Evolutionary conservation across 2,888 invertebrate species (phyloP).

Genomic region (Eupsilia transversa): DNA sequence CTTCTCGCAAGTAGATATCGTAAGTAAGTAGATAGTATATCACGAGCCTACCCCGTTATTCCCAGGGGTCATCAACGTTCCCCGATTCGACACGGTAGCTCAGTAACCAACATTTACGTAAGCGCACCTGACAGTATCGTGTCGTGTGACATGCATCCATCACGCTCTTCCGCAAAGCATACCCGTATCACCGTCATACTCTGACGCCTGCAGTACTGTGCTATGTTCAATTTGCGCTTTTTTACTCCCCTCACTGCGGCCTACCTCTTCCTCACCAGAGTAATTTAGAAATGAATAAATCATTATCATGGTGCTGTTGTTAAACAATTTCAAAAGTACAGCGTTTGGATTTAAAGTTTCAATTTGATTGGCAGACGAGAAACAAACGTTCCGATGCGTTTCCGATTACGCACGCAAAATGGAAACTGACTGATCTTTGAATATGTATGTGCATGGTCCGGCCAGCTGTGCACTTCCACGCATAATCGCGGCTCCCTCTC

Average conservation of each 20-base stretch:
- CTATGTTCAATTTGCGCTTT: constrained; percentile 70
- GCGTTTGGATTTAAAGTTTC: constrained; percentile 71
- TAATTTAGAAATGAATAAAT: constrained; percentile 86
- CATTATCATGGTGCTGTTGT: constrained; percentile 69
- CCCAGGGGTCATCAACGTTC: constrained; percentile 68
- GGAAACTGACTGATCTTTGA: constrained; percentile 89
- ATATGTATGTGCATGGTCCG: constrained; percentile 84
- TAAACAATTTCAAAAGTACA: constrained; percentile 69
- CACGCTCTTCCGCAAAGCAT: constrained; percentile 79
- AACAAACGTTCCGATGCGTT: constrained; percentile 77
- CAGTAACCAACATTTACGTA: constrained; percentile 77
- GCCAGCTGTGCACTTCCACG: constrained; percentile 76
- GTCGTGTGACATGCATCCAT: constrained; percentile 74
- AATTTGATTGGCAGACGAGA: constrained; percentile 73
- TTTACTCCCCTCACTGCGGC: constrained; percentile 76
- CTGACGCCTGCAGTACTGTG: constrained; percentile 79
- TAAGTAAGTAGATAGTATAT: constrained; percentile 21
- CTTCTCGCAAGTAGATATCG: constrained; percentile 5
- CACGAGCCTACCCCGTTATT: constrained; percentile 60
- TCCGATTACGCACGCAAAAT: constrained; percentile 89
- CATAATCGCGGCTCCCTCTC: constrained; percentile 67
- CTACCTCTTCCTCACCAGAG: constrained; percentile 81
- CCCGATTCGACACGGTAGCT: constrained; percentile 80
- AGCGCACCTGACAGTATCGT: constrained; percentile 76
- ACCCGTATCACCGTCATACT: constrained; percentile 81